Conservation (phyloP, 2,113 vertebrate species). For the Phylloscopus trochilus region DNA sequence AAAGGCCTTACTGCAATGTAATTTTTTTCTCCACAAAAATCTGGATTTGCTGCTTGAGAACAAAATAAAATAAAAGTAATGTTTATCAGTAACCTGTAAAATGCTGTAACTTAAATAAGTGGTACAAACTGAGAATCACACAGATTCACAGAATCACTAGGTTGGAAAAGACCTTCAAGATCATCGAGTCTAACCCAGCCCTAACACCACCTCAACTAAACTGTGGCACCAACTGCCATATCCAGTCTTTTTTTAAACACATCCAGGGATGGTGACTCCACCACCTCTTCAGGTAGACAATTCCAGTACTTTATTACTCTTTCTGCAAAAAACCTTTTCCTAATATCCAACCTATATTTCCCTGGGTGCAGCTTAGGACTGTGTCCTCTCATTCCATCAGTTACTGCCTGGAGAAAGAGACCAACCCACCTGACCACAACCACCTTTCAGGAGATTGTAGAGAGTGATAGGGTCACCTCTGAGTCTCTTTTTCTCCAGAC, state of each 20-base stretch:
- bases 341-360: not conserved
- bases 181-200: accelerated
- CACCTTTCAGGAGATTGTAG: too few relatives aligned
- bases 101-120: not conserved
- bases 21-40: not conserved
- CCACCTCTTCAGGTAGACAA: too few relatives aligned
- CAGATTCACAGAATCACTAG: not conserved
- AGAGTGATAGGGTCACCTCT: too few relatives aligned
- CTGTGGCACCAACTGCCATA: not conserved
- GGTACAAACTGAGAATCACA: not conserved
- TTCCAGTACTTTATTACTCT: not conserved
- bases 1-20: not conserved
- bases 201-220: not conserved
- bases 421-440: too few relatives aligned
- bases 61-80: not conserved
- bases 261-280: too few relatives aligned
- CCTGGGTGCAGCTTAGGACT: accelerated
- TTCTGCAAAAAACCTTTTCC: not conserved
- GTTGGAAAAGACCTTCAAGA: not conserved
- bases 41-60: not conserved
- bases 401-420: too few relatives aligned
- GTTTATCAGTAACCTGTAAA: not conserved
- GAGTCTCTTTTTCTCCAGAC: too few relatives aligned
- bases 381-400: not conserved
- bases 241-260: not conserved